phyloP scores from a whole-genome alignment of 2,888 invertebrate species.

The Phengaris alcon region DNA sequence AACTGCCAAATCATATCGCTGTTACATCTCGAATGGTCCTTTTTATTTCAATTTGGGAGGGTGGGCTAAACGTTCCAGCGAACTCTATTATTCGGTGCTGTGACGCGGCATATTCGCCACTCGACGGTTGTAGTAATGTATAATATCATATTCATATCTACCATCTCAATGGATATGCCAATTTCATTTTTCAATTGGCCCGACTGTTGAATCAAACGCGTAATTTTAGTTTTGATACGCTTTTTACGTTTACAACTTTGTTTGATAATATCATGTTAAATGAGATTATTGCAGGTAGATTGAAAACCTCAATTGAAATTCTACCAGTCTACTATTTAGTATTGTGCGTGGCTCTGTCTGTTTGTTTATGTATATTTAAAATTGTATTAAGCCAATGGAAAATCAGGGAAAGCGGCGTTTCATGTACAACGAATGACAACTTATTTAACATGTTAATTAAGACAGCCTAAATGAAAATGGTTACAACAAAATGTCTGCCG shows the following conservation, averaged over 20 bases:
- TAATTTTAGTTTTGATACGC: slow-evolving; percentile 21
- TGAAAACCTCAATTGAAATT: not conserved
- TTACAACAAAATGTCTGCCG: slow-evolving; percentile 14
- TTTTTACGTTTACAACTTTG: not conserved
- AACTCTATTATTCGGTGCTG: slow-evolving; percentile 74
- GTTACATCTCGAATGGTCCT: slow-evolving; percentile 75
- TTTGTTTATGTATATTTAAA: not conserved
- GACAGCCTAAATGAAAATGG: slow-evolving; percentile 19
- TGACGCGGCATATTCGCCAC: slow-evolving; percentile 75
- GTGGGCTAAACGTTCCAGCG: slow-evolving; percentile 76
- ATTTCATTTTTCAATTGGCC: slow-evolving; percentile 51
- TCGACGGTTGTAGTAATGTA: slow-evolving; percentile 69
- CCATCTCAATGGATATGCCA: slow-evolving; percentile 72
- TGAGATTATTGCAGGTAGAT: not conserved
- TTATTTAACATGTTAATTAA: slow-evolving; percentile 15
- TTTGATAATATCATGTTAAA: not conserved
- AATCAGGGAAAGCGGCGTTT: not conserved
- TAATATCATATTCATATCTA: slow-evolving; percentile 74
- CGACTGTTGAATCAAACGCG: slow-evolving; percentile 11
- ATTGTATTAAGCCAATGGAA: not conserved
- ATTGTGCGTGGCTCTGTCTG: not conserved
- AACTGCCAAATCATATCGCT: slow-evolving; percentile 78
- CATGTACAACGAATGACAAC: slow-evolving; percentile 5
- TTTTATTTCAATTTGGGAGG: slow-evolving; percentile 77
- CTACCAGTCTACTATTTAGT: not conserved